phyloP scores from a whole-genome alignment of 2,888 invertebrate genomes.

The Leucoma salicis region DNA sequence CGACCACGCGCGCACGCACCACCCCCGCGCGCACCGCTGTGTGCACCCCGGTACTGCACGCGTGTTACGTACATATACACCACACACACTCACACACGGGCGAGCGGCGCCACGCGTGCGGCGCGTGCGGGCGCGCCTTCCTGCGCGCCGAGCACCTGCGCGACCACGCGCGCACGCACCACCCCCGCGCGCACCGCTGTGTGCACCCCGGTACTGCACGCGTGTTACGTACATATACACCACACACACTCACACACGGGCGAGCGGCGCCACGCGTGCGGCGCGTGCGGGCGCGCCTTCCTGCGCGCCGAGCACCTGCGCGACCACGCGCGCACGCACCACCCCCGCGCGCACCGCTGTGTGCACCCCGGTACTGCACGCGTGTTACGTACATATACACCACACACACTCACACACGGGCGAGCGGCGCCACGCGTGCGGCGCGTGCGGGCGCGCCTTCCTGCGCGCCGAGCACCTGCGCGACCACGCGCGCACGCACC shows the following conservation, averaged over 20 bases:
- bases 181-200: too few species aligned
- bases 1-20: slow-evolving; percentile 18
- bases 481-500: slow-evolving; percentile 18
- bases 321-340: slow-evolving; percentile 18
- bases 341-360: too few species aligned
- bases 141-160: slow-evolving; percentile 23
- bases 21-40: too few species aligned
- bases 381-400: too few species aligned
- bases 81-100: not conserved
- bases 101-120: not conserved
- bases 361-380: too few species aligned
- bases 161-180: slow-evolving; percentile 18
- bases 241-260: not conserved
- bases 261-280: not conserved
- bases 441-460: not conserved
- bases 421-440: not conserved
- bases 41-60: too few species aligned
- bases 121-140: not conserved
- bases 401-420: not conserved
- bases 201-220: too few species aligned
- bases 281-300: not conserved
- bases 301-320: slow-evolving; percentile 23
- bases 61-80: too few species aligned
- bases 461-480: slow-evolving; percentile 23
- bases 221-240: too few species aligned